Conservation (phyloP, 2,113 vertebrate species). For the Tragelaphus scriptus region DNA sequence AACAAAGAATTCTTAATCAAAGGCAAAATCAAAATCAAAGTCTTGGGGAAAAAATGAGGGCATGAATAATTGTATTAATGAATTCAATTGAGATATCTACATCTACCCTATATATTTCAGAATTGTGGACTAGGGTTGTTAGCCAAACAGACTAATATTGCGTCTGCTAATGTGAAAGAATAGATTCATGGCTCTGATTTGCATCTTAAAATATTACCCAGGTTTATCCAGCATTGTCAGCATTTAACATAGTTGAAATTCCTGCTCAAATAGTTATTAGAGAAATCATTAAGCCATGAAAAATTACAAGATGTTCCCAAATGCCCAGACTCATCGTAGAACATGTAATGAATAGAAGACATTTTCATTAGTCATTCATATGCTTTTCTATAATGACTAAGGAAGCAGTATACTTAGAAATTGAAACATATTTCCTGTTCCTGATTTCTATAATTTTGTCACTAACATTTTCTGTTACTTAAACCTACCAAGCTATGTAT, state of each 20-base stretch:
- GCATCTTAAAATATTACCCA: background rate
- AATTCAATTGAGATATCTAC: background rate
- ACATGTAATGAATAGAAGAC: slow-evolving; percentile 14
- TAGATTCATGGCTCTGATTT: background rate
- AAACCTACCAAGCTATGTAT: background rate
- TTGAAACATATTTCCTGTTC: background rate
- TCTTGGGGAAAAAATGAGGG: background rate
- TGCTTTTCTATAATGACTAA: background rate
- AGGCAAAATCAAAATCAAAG: slow-evolving; percentile 18
- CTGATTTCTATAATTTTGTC: background rate
- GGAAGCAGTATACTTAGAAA: background rate
- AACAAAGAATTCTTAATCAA: slow-evolving; percentile 20
- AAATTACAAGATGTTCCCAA: slow-evolving; percentile 20
- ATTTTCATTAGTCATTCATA: slow-evolving; percentile 24
- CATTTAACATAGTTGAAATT: slow-evolving; percentile 31
- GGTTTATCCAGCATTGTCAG: background rate
- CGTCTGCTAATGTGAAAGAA: background rate
- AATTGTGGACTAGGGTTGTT: background rate
- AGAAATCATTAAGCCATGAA: slow-evolving; percentile 41
- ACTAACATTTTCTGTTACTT: background rate
- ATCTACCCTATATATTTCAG: background rate
- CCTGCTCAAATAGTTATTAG: background rate
- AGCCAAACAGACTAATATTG: background rate
- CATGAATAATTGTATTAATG: background rate
- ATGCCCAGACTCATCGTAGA: background rate